These are phyloP conservation scores for Sanderia malayensis DNA, from an alignment of 30 jellyfish, hydroid and myxozoan species.

Conservation along the genomic window DNA sequence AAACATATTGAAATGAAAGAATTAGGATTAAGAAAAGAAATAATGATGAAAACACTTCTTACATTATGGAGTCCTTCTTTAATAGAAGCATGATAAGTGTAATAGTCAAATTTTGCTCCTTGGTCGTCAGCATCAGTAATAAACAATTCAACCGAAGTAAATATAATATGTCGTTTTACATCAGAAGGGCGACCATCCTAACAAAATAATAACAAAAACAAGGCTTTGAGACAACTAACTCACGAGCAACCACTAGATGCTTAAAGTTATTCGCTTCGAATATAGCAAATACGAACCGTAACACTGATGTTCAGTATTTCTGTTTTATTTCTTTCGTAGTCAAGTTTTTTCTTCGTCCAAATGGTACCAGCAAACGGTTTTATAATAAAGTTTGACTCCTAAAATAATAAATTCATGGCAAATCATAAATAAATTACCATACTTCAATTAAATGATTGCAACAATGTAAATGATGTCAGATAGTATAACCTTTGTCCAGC, in stretches of 20 bases:
- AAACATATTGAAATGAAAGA: too few relatives aligned
- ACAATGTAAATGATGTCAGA: too few relatives aligned
- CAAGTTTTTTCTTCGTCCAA: conserved; percentile 59
- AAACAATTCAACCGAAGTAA: conserved; percentile 45
- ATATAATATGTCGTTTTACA: conserved; percentile 47
- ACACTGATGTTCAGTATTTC: conserved; percentile 52
- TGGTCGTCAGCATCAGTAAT: conserved; percentile 74
- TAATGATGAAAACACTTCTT: conserved; percentile 1
- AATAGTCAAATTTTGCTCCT: conserved; percentile 70
- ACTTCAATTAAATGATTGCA: too few relatives aligned
- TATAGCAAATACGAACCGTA: conserved; percentile 34
- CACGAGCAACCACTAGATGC: background rate
- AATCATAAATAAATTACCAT: too few relatives aligned
- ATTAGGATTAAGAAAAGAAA: background rate
- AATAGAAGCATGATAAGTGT: conserved; percentile 62
- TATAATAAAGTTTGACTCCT: conserved; percentile 45
- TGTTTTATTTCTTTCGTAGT: conserved; percentile 29
- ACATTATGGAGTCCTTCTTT: conserved; percentile 77
- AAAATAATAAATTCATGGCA: conserved; percentile 5
- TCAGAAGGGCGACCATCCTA: conserved; percentile 76
- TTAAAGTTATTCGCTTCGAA: too few relatives aligned
- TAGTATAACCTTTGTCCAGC: conserved; percentile 60
- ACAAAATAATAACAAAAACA: too few relatives aligned
- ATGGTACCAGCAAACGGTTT: conserved; percentile 63
- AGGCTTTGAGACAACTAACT: too few relatives aligned